phyloP scores from a whole-genome alignment of 2,888 invertebrate genomes.

The Pachycephus smyrnensis region DNA sequence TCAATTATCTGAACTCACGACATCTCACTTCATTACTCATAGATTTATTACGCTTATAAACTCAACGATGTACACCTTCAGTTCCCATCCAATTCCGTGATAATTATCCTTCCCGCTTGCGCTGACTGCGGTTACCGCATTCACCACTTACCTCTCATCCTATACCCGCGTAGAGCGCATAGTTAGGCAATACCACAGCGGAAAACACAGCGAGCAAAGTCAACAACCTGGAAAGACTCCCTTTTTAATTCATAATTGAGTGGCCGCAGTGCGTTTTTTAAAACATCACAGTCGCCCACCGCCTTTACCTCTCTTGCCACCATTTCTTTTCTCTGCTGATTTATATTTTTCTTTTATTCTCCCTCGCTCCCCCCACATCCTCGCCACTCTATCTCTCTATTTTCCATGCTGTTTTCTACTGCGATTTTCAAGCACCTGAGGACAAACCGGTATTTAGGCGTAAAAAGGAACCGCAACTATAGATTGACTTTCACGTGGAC shows the following conservation, averaged over 20 bases:
- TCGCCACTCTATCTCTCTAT: not conserved
- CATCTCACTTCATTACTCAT: not conserved
- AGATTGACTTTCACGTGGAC: conserved; percentile 12
- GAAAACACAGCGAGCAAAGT: not conserved
- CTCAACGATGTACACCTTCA: not conserved
- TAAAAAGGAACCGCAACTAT: not conserved
- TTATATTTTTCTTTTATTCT: not conserved
- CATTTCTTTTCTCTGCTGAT: not conserved
- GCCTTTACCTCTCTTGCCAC: no score
- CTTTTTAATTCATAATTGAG: not conserved
- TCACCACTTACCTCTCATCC: not conserved
- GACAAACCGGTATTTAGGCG: conserved; percentile 4
- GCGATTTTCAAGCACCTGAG: not conserved
- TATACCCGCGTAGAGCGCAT: not conserved
- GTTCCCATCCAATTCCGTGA: not conserved
- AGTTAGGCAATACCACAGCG: not conserved
- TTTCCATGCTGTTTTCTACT: not conserved
- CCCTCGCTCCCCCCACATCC: not conserved
- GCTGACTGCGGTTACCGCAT: not conserved
- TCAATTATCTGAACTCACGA: not conserved
- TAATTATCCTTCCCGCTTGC: not conserved
- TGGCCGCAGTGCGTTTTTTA: not conserved
- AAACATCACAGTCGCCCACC: not conserved
- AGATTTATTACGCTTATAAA: not conserved
- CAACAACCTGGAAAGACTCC: not conserved